Evolutionary conservation across 2,888 invertebrate genomes (phyloP).

Genomic region (Blastobasis lacticolella): DNA sequence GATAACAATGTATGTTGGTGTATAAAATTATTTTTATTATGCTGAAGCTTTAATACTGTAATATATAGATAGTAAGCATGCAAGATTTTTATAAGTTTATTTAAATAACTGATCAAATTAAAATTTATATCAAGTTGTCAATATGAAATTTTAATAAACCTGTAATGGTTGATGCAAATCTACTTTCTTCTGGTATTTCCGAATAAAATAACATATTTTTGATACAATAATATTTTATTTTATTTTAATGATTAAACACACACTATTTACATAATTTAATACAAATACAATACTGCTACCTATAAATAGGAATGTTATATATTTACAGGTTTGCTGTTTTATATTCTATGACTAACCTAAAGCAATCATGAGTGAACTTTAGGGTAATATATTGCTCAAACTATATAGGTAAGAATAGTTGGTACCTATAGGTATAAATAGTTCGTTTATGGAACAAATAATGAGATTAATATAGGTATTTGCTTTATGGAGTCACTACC

Average conservation of each 20-base stretch:
- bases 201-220: background rate
- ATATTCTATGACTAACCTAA: too few relatives aligned
- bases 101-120: slow-evolving; percentile 66
- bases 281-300: background rate
- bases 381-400: too few relatives aligned
- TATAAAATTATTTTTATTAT: slow-evolving; percentile 64
- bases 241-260: background rate
- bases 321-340: too few relatives aligned
- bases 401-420: too few relatives aligned
- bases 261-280: background rate
- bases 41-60: slow-evolving; percentile 73
- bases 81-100: slow-evolving; percentile 69
- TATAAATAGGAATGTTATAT: too few relatives aligned
- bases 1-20: slow-evolving; percentile 27
- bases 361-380: too few relatives aligned
- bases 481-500: too few relatives aligned
- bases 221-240: background rate
- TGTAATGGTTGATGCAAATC: slow-evolving; percentile 30
- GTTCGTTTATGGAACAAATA: too few relatives aligned
- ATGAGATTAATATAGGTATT: too few relatives aligned
- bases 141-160: slow-evolving; percentile 69
- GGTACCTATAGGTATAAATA: too few relatives aligned
- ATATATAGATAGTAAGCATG: slow-evolving; percentile 68
- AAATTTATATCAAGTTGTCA: slow-evolving; percentile 67
- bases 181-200: background rate